Conservation (phyloP, 2,113 vertebrate genomes). For the Pampusana beccarii region DNA sequence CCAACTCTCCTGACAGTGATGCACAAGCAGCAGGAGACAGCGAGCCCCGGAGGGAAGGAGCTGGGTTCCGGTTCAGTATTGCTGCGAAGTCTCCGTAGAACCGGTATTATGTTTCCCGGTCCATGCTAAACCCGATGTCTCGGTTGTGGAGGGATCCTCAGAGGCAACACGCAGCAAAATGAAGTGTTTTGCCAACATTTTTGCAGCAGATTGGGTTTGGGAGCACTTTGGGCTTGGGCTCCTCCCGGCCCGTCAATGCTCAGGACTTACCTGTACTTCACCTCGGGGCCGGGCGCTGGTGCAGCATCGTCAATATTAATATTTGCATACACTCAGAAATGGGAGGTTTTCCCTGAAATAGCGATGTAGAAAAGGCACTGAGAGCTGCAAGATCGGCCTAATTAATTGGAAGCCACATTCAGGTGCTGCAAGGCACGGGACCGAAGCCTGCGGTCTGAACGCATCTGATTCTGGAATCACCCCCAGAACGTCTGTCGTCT, state of each 20-base stretch:
- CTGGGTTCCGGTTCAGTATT: neutral
- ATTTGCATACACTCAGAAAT: neutral
- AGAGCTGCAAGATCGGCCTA: neutral
- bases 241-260: no score
- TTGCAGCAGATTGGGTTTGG: neutral
- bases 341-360: neutral
- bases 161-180: neutral
- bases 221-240: no score
- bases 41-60: neutral
- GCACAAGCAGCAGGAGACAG: neutral
- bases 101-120: accelerated
- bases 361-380: neutral
- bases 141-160: neutral
- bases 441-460: neutral
- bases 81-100: neutral
- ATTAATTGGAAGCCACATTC: neutral
- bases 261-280: no score
- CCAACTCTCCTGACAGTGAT: neutral
- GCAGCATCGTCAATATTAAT: no score
- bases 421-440: neutral
- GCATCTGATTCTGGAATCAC: neutral
- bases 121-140: accelerated
- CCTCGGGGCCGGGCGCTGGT: no score
- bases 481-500: neutral
- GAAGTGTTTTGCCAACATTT: neutral